phyloP scores from a whole-genome alignment of 1,140 invertebrate species.

The Cotesia vestalis region DNA sequence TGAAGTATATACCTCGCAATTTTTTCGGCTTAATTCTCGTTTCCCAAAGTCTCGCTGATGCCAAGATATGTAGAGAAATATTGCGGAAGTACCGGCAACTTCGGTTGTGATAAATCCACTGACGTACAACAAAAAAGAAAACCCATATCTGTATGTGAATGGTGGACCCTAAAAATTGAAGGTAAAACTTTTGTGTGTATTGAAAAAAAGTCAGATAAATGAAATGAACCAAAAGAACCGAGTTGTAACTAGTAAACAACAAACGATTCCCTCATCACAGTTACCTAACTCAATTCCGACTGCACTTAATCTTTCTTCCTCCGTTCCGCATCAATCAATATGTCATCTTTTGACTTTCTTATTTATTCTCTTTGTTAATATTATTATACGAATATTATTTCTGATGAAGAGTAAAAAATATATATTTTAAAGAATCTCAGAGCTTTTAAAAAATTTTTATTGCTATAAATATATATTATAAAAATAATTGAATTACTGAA shows the following conservation, averaged over 20 bases:
- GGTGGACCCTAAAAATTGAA: conserved; percentile 74
- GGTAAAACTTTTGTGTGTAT: conserved; percentile 30
- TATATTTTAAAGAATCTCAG: too few relatives aligned
- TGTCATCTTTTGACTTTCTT: neutral
- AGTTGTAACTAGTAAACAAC: conserved; percentile 2
- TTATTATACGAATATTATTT: too few relatives aligned
- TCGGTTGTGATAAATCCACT: conserved; percentile 85
- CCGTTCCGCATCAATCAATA: neutral
- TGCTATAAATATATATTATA: neutral
- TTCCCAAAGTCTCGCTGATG: conserved; percentile 70
- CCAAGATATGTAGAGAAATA: conserved; percentile 85
- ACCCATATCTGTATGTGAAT: conserved; percentile 87
- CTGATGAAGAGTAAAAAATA: too few relatives aligned
- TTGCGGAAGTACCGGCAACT: conserved; percentile 83
- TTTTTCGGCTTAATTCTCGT: conserved; percentile 59
- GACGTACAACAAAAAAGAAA: conserved; percentile 85
- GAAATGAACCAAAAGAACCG: neutral
- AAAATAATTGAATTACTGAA: neutral
- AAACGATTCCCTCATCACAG: conserved; percentile 17
- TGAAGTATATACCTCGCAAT: conserved; percentile 49
- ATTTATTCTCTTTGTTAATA: too few relatives aligned
- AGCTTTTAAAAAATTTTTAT: neutral
- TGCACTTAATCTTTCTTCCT: neutral
- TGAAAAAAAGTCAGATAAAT: neutral
- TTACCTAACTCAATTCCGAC: conserved; percentile 17